Base-by-base conservation (phyloP, 2,888 invertebrate species). In the Nemurella pictetii region DNA sequence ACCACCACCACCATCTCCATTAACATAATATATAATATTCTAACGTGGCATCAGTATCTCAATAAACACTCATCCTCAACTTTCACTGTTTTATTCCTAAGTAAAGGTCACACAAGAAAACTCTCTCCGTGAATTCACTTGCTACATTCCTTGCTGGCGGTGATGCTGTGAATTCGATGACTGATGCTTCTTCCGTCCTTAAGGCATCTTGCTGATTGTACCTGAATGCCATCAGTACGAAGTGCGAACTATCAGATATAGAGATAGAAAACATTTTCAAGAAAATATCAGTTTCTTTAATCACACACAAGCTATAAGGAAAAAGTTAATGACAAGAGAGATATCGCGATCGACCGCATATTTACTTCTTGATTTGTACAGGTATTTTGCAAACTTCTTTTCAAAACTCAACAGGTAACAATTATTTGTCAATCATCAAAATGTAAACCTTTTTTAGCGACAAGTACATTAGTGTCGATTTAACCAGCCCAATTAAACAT, bases 21-120 rank as follows among this genome's bases (percentile, higher is more conserved):
- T 55, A 55, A 55, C 55, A 55, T 55, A 55, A 55, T 55, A 55
- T 55, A 55, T 55, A 55, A 55, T 20, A 55, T 12, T 15, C 55
- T 20, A 20, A 20, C 55, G 2, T 55, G 20, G 55, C 55, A 55
- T 55, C 55, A 55, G 55, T 55, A 55, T 55, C 55, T 75, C 26
- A 75, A 75, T 75, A 75, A 75, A 78, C 78, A 78, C 28, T 78
- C 78, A 78, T 78, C 78, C n/a, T 78, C 29, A 78, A 78, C 78
- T 78, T 78, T 78, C 78, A 78, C 78, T 78, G 30, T 78, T 78
- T 78, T 78, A 78, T 78, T 78, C 78, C 5, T 78, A 75, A 78
- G 78, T 78, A 78, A 78, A 78, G 78, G 78, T 78, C 78, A 78
- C 78, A 78, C 78, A 29, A 78, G 28, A 27, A 78, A 27, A 28